phyloP scores from a whole-genome alignment of 1,140 invertebrate species.

The Neuroterus valhalla region DNA sequence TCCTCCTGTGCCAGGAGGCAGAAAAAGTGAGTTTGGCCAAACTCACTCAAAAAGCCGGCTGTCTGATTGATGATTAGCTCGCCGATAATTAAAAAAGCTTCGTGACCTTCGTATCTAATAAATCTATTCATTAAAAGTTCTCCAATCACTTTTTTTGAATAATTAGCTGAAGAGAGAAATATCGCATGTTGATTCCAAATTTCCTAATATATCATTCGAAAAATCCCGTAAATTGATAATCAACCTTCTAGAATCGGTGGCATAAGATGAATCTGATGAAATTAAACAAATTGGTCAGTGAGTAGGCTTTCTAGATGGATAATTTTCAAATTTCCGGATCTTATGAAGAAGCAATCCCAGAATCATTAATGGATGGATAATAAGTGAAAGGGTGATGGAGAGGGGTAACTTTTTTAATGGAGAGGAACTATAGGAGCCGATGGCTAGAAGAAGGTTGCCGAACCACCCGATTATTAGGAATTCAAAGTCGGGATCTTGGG shows the following conservation, averaged over 20 bases:
- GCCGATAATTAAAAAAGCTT: constrained; percentile 59
- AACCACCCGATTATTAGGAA: constrained; percentile 59
- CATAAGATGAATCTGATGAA: no score
- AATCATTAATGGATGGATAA: constrained; percentile 26
- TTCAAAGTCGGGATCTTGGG: constrained; percentile 51
- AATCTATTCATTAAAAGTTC: constrained; percentile 2
- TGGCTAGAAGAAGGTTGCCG: constrained; percentile 54
- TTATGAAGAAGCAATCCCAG: constrained; percentile 32
- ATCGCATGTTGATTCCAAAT: no score
- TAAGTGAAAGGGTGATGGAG: constrained; percentile 24
- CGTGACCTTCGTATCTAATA: constrained; percentile 37
- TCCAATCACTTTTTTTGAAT: no score
- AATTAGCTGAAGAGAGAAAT: no score
- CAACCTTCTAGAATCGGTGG: no score
- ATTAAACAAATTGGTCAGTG: no score
- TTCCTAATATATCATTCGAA: no score
- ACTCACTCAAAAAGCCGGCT: constrained; percentile 2
- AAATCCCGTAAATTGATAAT: no score
- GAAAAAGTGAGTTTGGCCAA: constrained; percentile 40
- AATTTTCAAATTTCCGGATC: neutral
- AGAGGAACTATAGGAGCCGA: constrained; percentile 37
- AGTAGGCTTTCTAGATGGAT: neutral
- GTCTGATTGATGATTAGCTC: constrained; percentile 64
- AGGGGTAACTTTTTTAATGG: constrained; percentile 37
- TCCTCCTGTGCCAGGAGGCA: constrained; percentile 47